A percentile compares a stretch with the other conserved stretches of the same genome.
phyloP scores from a whole-genome alignment of 92 coral and sea anemone genomes.

The Parazoanthus atlanticus region DNA sequence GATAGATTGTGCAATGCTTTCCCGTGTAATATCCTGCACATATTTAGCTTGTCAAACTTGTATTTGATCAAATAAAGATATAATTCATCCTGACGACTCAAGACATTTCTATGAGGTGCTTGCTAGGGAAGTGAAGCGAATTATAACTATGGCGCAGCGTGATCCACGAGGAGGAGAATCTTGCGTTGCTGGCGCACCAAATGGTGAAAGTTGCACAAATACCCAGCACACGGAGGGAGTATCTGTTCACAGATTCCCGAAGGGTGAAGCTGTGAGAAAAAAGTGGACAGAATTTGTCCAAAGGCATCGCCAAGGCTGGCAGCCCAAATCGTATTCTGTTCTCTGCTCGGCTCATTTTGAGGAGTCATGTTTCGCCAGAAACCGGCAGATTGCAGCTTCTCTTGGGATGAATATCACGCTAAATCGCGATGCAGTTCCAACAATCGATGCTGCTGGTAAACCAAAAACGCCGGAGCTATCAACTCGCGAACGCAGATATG shows the following conservation, averaged over 20 bases:
- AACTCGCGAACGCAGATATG: too few relatives aligned
- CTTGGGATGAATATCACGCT: constrained; percentile 22
- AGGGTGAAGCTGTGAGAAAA: background rate
- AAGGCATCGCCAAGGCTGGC: constrained; percentile 26
- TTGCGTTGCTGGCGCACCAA: constrained; percentile 28
- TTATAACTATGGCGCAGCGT: too few relatives aligned
- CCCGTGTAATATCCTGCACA: too few relatives aligned
- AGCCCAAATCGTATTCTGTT: background rate
- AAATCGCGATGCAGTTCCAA: constrained; percentile 24
- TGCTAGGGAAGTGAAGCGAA: too few relatives aligned
- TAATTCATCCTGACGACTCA: too few relatives aligned
- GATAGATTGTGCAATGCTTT: too few relatives aligned
- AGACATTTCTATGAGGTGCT: too few relatives aligned
- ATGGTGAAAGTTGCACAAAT: constrained; percentile 16
- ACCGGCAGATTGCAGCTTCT: constrained; percentile 38
- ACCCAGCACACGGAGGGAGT: constrained; percentile 8
- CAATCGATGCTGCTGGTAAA: constrained; percentile 30
- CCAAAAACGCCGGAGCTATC: too few relatives aligned
- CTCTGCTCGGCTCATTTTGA: constrained; percentile 33
- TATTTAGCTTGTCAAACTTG: too few relatives aligned
- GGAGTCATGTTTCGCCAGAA: constrained; percentile 27
- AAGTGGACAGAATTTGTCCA: constrained; percentile 26
- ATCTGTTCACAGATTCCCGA: constrained; percentile 21
- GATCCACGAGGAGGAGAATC: background rate
- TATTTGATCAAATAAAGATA: too few relatives aligned